phyloP scores from a whole-genome alignment of 2,888 invertebrate genomes.

The Dynastes maya region DNA sequence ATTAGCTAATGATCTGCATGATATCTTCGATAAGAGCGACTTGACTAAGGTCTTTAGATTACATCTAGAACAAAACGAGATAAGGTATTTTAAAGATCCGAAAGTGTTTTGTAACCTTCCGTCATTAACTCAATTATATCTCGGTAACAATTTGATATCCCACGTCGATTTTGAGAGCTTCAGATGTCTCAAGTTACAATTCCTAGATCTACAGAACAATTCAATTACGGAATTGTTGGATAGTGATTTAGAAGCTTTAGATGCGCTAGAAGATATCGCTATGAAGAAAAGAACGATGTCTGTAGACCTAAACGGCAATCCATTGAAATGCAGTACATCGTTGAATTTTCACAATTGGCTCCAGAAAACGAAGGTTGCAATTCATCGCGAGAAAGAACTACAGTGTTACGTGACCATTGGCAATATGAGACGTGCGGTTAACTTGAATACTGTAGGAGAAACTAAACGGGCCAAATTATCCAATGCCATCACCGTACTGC shows the following conservation, averaged over 20 bases:
- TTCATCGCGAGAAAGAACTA: constrained; percentile 74
- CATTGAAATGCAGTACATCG: constrained; percentile 79
- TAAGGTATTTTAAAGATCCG: constrained; percentile 77
- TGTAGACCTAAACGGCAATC: constrained; percentile 79
- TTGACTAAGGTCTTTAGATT: constrained; percentile 78
- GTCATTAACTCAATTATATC: constrained; percentile 77
- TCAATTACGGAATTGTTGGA: constrained; percentile 75
- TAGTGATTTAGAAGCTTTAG: constrained; percentile 74
- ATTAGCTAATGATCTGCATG: constrained; percentile 79
- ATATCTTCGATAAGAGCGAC: constrained; percentile 81
- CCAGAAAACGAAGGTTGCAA: constrained; percentile 74
- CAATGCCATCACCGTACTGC: constrained; percentile 70
- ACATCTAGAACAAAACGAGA: constrained; percentile 85
- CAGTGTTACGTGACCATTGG: constrained; percentile 70
- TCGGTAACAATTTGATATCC: constrained; percentile 78
- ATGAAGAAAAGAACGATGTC: constrained; percentile 70
- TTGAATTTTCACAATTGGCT: constrained; percentile 78
- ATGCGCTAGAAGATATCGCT: constrained; percentile 71
- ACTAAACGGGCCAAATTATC: constrained; percentile 65
- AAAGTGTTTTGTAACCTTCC: constrained; percentile 82
- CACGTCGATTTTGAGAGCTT: constrained; percentile 77
- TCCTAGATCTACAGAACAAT: constrained; percentile 81
- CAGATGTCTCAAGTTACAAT: constrained; percentile 77
- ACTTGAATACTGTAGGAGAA: constrained; percentile 64
- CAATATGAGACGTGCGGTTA: constrained; percentile 57